These are phyloP conservation scores for Felis catus DNA, from an alignment of 2,113 vertebrate species.

Conservation along the genomic window DNA sequence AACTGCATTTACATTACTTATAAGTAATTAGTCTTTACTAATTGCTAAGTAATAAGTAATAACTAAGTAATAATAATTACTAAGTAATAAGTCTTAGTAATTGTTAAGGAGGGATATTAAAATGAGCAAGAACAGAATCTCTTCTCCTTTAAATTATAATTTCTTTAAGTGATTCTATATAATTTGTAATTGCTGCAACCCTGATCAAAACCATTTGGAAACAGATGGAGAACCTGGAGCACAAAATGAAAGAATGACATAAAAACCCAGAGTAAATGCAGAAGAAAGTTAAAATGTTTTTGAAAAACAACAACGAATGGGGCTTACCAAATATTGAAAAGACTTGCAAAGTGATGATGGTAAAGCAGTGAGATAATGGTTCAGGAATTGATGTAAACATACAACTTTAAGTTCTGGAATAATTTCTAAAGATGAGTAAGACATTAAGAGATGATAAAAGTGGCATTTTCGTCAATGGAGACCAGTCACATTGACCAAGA, in stretches of 20 bases:
- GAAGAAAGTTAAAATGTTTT: neutral
- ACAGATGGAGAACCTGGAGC: neutral
- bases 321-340: neutral
- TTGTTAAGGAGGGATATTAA: neutral
- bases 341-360: neutral
- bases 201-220: neutral
- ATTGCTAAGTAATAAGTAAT: too few species aligned
- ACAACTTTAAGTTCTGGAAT: neutral
- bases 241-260: neutral
- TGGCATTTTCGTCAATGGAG: neutral
- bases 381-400: neutral
- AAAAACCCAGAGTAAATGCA: too few species aligned
- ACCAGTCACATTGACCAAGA: rapidly evolving
- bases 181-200: neutral
- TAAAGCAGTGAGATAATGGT: too few species aligned
- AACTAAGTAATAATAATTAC: too few species aligned
- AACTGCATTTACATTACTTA: neutral
- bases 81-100: too few species aligned
- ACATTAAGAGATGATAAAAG: too few species aligned
- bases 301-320: neutral
- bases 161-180: neutral
- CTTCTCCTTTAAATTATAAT: neutral
- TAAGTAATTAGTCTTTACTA: neutral
- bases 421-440: neutral
- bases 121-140: neutral